Conservation (phyloP, 2,113 vertebrate species). For the Sturnus vulgaris region DNA sequence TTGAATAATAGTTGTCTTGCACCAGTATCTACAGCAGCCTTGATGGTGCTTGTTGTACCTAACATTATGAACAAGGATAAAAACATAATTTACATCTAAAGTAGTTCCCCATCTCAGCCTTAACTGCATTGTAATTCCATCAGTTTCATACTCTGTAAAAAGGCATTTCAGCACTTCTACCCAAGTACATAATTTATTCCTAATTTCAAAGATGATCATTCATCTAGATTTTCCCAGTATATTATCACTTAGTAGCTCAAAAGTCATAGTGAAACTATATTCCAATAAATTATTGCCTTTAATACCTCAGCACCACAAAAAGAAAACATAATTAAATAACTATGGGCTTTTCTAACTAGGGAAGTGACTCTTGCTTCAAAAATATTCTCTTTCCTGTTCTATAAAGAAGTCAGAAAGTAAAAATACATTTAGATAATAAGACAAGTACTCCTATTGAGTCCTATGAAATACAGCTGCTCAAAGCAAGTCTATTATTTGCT, state of each 20-base stretch:
- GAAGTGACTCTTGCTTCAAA: not conserved
- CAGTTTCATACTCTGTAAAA: not conserved
- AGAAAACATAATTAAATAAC: not conserved
- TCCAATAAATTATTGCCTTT: not conserved
- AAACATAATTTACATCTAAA: not conserved
- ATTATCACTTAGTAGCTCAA: not conserved
- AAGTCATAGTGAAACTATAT: not conserved
- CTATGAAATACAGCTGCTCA: not conserved
- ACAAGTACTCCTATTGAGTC: not conserved
- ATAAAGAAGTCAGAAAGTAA: not conserved
- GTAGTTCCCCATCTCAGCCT: not conserved
- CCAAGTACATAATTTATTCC: not conserved
- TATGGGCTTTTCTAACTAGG: not conserved
- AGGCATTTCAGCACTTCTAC: not conserved
- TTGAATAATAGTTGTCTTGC: not conserved
- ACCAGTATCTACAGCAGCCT: not conserved
- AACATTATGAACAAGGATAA: not conserved
- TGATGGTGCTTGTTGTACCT: not conserved
- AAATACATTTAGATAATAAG: not conserved
- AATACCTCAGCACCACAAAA: not conserved
- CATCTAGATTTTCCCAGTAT: not conserved
- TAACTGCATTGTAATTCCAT: not conserved
- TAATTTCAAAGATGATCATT: not conserved
- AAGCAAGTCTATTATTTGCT: not conserved
- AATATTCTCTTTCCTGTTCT: not conserved